Evolutionary conservation across 2,888 invertebrate genomes (phyloP), one percentile per base, ranked within the genome.

Genomic region (Cryptocheilus praepositus): DNA sequence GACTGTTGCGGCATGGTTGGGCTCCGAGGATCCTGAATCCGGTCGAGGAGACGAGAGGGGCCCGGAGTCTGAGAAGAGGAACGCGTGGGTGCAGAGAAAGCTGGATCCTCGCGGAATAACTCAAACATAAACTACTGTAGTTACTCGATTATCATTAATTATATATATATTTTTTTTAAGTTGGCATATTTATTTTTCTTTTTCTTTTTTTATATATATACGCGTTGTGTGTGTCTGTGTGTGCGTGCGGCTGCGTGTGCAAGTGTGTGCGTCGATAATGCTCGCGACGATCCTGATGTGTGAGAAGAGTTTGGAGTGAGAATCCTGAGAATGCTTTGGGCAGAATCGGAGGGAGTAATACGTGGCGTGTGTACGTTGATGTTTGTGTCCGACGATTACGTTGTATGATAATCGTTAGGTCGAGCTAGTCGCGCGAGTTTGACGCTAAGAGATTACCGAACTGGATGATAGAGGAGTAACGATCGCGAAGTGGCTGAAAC

Each of bases 181-280:
- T 79, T 80, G 80, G 75, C 72, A 61, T 85, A 85, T 84, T 85
- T 85, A 84, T 85, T 83, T 58, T 79, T 80, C 73, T 81, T 82
- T 49, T 11, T 76, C 82, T 81, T 80, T 80, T 61, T 64, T 64
- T 69, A 61, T 64, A 61, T 63, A 61, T 63, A 62, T 49, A 61
- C 54, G 49, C 18, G 18, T 49, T 49, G 18, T 49, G 13, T 49
- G 7, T n/a, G 49, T 18, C 16, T 49, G 3, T 49, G 49, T n/a
- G 1, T 49, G 49, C 18, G 49, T 49, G 18, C 16, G 18, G 1
- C 8, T 49, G 18, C 18, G 49, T 49, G 49, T 49, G 18, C 16
- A 18, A 16, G 16, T 53, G 25, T 53, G 16, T 21, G 22, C 21
- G 21, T 53, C 28, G 21, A 57, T 63, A 25, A 49, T 49, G 49